Base-by-base conservation (phyloP, 2,113 vertebrate genomes). In the Notechis scutatus region DNA sequence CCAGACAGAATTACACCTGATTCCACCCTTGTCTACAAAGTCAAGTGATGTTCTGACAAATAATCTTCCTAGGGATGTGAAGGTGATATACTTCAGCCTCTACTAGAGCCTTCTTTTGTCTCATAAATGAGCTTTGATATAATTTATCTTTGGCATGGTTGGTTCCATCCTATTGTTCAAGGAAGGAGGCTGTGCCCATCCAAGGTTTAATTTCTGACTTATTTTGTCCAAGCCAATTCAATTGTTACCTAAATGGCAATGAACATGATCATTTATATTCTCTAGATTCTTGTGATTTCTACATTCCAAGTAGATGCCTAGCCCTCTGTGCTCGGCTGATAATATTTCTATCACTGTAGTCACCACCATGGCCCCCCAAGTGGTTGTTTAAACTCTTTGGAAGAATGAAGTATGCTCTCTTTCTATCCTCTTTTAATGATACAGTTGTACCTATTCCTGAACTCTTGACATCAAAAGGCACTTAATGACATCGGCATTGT, bases 401-500 rank as follows among this genome's bases (percentile, higher is more conserved):
- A 95, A 92, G 20, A 93, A 29, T 93, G 93, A 94, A 93, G 11
- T 90, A 89, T n/a, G 3, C 45, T 93, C 93, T 95, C 74, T 94
- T 91, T 94, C 96, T 93, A 92, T 39, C 45, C 93, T 93, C 94
- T 92, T 94, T 95, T 92, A 56, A 95, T 90, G 92, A 95, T 47
- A 11, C 29, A 94, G 52, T 90, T 95, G 85, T 94, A 92, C 85
- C 88, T 94, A 81, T 88, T 96, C 69, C 93, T 96, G 92, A 97
- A 91, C 90, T 94, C 92, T 94, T 96, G 94, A 96, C 92, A 95
- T 94, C 91, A 96, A 64, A 64, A 1, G 0, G 90, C 91, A 90
- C 47, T 96, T 96, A 96, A 94, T 90, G 93, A 95, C 93, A 95
- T 91, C 21, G 95, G 97, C 92, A 42, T 85, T 96, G 91, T 88